phyloP scores from a whole-genome alignment of 2,888 invertebrate genomes.

The Dermolepida albohirtum region DNA sequence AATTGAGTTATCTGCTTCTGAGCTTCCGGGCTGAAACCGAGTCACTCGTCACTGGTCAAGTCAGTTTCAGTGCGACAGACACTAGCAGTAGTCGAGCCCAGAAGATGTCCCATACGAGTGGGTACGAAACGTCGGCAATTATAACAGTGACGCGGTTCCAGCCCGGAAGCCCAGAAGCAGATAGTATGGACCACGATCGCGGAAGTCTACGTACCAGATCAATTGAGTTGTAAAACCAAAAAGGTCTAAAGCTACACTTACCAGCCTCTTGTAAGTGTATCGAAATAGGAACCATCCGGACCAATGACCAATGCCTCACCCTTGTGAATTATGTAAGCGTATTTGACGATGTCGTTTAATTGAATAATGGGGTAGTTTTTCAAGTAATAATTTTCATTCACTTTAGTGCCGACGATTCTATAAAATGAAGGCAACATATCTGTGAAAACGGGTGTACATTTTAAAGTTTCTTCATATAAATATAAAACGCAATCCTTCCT shows the following conservation, averaged over 20 bases:
- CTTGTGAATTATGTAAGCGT: constrained; percentile 51
- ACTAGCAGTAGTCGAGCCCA: too few relatives aligned
- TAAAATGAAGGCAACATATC: constrained; percentile 48
- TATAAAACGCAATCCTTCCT: constrained; percentile 49
- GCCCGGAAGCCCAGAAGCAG: too few relatives aligned
- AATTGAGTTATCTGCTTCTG: too few relatives aligned
- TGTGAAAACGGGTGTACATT: constrained; percentile 47
- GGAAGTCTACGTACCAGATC: too few relatives aligned
- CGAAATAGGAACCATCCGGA: constrained; percentile 48
- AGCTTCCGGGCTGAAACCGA: too few relatives aligned
- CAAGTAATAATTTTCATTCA: constrained; percentile 50
- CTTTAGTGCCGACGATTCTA: constrained; percentile 46
- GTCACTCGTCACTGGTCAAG: too few relatives aligned
- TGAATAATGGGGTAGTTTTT: constrained; percentile 47
- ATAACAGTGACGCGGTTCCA: too few relatives aligned
- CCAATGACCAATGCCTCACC: constrained; percentile 50
- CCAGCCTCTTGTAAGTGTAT: constrained; percentile 47
- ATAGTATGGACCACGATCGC: too few relatives aligned
- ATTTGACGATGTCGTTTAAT: constrained; percentile 51
- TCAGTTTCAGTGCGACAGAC: too few relatives aligned
- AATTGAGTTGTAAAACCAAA: too few relatives aligned
- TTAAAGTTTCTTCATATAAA: constrained; percentile 50
- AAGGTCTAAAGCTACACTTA: background rate
- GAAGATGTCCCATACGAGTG: too few relatives aligned
- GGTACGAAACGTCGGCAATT: too few relatives aligned